Percentiles rank a stretch among this genome's conserved stretches.
These are phyloP conservation scores for Uromys caudimaculatus DNA, from an alignment of 2,797 vertebrate genomes.

Conservation along the genomic window DNA sequence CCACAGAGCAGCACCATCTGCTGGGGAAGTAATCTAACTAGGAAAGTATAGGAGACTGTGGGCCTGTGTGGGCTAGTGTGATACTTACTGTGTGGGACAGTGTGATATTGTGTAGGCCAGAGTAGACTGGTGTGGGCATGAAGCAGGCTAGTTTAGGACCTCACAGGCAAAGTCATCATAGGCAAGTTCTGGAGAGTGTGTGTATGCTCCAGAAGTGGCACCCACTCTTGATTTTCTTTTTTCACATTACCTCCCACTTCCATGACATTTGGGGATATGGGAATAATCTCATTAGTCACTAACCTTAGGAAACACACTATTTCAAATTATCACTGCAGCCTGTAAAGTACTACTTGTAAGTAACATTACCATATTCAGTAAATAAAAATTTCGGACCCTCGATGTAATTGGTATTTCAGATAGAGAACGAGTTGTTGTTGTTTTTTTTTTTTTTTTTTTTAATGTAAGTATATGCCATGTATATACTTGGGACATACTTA, in stretches of 20 bases:
- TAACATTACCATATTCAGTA: constrained; percentile 14
- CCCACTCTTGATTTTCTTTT: constrained; percentile 1
- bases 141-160: neutral
- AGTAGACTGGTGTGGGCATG: neutral
- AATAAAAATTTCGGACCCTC: neutral
- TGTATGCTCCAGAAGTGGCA: neutral
- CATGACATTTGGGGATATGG: constrained; percentile 8
- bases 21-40: neutral
- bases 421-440: neutral
- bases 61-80: neutral
- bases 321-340: constrained; percentile 32
- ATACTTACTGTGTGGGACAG: neutral
- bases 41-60: neutral
- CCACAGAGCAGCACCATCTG: neutral
- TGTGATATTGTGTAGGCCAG: neutral
- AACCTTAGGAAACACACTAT: constrained; percentile 39
- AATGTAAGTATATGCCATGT: neutral
- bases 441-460: no score
- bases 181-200: neutral
- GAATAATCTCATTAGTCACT: constrained; percentile 58
- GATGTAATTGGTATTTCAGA: constrained; percentile 6
- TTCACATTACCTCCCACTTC: constrained; percentile 32
- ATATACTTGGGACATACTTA: constrained; percentile 12
- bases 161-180: neutral
- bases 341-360: constrained; percentile 18